Conservation (phyloP, 2,888 invertebrate genomes). For the Aphidius colemani region DNA sequence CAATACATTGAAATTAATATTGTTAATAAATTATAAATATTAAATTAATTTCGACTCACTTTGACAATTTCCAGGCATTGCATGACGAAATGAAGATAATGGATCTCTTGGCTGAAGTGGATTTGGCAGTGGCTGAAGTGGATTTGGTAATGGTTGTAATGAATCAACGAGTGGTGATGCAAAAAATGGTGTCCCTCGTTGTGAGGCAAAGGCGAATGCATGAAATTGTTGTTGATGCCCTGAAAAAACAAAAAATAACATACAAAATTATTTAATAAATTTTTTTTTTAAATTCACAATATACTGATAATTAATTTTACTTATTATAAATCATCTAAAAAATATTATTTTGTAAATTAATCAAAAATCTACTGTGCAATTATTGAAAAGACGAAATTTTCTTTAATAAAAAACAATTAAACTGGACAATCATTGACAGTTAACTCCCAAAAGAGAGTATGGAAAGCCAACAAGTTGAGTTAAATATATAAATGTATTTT, state of each 20-base stretch:
- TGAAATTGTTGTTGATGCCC: constrained; percentile 96
- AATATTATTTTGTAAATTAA: neutral
- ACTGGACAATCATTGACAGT: constrained; percentile 4
- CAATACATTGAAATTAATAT: neutral
- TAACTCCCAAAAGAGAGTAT: constrained; percentile 9
- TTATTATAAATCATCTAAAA: neutral
- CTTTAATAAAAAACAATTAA: constrained; percentile 10
- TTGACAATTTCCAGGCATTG: constrained; percentile 87
- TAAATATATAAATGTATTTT: constrained; percentile 48
- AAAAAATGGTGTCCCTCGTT: constrained; percentile 56
- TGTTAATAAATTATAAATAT: neutral
- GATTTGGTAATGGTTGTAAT: constrained; percentile 55
- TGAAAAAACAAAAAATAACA: constrained; percentile 65
- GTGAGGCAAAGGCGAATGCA: constrained; percentile 76
- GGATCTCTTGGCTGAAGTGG: constrained; percentile 79
- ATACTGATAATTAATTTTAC: neutral
- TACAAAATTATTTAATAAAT: too few relatives aligned
- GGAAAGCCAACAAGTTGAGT: constrained; percentile 10
- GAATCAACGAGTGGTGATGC: constrained; percentile 57
- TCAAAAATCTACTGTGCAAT: neutral
- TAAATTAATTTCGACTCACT: constrained; percentile 70
- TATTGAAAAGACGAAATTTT: neutral
- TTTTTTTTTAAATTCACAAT: neutral
- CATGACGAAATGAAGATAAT: constrained; percentile 85
- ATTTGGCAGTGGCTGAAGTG: constrained; percentile 55